These are phyloP conservation scores for Sebastes steindachneri DNA, from an alignment of 2,797 vertebrate species.

Conservation along the genomic window DNA sequence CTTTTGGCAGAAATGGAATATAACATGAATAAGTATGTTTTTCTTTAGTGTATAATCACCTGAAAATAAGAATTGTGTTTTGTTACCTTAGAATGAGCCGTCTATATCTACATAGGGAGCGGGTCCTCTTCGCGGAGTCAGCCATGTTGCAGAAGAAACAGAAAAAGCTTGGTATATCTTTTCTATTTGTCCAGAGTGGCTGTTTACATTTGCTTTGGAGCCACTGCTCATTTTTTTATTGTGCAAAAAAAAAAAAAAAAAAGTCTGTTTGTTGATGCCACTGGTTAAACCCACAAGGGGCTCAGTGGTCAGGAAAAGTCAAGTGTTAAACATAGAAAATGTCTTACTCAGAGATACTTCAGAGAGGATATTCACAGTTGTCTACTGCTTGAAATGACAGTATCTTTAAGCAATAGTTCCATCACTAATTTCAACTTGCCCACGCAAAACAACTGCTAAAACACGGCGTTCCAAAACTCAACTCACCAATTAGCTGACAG, in stretches of 20 bases:
- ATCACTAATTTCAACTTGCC: constrained; percentile 30
- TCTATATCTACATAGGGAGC: too few species aligned
- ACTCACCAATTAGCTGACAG: constrained; percentile 43
- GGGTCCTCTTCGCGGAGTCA: too few species aligned
- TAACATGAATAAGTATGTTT: too few species aligned
- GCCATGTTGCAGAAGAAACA: neutral
- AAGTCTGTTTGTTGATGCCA: neutral
- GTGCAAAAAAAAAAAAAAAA: neutral
- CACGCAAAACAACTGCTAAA: constrained; percentile 40
- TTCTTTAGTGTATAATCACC: too few species aligned
- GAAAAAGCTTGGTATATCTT: neutral
- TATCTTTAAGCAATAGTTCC: constrained; percentile 18
- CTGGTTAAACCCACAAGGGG: neutral
- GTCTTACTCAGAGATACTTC: neutral
- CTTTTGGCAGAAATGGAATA: too few species aligned
- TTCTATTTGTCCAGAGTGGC: neutral
- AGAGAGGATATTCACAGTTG: neutral
- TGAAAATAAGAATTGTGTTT: too few species aligned
- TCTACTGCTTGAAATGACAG: constrained; percentile 10
- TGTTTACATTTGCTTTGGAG: neutral
- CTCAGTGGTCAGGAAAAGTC: constrained; percentile 15
- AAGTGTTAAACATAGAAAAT: neutral
- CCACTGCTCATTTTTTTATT: neutral
- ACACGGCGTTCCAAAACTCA: constrained; percentile 23
- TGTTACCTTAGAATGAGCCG: too few species aligned